These are phyloP conservation scores for Alviniconcha marisindica DNA, from an alignment of 1,140 invertebrate genomes.

Conservation along the genomic window DNA sequence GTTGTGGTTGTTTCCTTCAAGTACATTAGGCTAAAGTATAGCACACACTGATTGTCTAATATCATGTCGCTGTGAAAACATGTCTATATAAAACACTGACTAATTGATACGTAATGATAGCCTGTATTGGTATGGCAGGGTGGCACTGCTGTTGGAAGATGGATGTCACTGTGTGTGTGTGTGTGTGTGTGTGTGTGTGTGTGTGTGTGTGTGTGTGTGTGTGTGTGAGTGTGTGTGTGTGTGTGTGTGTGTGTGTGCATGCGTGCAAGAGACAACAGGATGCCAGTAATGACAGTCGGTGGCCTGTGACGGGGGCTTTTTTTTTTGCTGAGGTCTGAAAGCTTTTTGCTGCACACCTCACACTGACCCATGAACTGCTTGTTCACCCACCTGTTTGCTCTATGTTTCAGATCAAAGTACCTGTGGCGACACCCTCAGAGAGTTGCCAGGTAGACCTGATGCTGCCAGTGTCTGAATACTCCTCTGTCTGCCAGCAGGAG, in stretches of 20 bases:
- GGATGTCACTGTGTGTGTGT: not conserved
- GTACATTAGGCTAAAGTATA: too few species aligned
- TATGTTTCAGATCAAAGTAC: not conserved
- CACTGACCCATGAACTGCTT: not conserved
- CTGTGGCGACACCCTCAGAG: not conserved
- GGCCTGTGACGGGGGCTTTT: not conserved
- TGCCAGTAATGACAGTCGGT: not conserved
- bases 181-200: not conserved
- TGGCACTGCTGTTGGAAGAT: not conserved
- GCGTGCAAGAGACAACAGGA: not conserved
- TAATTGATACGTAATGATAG: not conserved
- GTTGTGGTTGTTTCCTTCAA: too few species aligned
- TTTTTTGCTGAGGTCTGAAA: not conserved
- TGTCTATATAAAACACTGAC: not conserved
- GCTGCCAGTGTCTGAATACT: not conserved
- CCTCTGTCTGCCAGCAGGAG: not conserved
- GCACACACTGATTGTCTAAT: not conserved
- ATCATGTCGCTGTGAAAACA: not conserved
- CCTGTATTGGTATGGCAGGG: not conserved
- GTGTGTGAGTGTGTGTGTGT: not conserved
- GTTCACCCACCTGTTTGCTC: not conserved
- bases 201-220: not conserved
- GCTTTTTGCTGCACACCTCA: not conserved
- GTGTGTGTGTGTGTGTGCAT: constrained; percentile 15
- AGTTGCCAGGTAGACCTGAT: constrained; percentile 16